Conservation (phyloP, 2,797 vertebrate species). For the Darevskia nairensis region DNA sequence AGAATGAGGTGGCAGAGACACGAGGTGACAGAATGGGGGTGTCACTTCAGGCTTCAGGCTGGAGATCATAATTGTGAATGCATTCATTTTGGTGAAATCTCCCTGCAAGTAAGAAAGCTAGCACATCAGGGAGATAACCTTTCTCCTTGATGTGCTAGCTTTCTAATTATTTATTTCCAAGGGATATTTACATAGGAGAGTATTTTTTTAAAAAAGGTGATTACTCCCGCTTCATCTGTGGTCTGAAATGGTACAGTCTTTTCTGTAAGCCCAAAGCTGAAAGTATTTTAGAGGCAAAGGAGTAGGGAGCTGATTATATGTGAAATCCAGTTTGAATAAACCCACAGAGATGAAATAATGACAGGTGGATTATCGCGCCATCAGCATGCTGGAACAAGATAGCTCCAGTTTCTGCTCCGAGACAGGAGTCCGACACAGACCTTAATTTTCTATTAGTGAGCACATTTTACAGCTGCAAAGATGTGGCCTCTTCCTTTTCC, state of each 20-base stretch:
- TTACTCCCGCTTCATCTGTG: neutral
- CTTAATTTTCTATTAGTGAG: slow-evolving; percentile 40
- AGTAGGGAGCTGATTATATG: slow-evolving; percentile 26
- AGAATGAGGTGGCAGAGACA: neutral
- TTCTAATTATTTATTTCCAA: too few species aligned
- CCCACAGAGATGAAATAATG: neutral
- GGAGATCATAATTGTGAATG: neutral
- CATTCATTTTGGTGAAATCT: neutral
- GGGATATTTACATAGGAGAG: neutral
- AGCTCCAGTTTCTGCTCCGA: neutral
- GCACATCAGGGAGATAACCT: neutral
- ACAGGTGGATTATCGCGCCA: neutral
- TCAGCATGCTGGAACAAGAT: neutral
- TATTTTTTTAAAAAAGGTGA: neutral
- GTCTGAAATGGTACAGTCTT: neutral
- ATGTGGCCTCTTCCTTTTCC: neutral
- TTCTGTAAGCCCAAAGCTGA: neutral
- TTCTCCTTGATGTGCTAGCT: neutral
- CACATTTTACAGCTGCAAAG: slow-evolving; percentile 9
- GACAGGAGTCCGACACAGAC: neutral
- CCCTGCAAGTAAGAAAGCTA: neutral
- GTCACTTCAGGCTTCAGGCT: neutral
- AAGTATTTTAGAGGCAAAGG: neutral
- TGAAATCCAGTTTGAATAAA: slow-evolving; percentile 16
- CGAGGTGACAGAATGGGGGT: neutral